Conservation (phyloP, 2,797 vertebrate genomes). For the Salarias fasciatus region DNA sequence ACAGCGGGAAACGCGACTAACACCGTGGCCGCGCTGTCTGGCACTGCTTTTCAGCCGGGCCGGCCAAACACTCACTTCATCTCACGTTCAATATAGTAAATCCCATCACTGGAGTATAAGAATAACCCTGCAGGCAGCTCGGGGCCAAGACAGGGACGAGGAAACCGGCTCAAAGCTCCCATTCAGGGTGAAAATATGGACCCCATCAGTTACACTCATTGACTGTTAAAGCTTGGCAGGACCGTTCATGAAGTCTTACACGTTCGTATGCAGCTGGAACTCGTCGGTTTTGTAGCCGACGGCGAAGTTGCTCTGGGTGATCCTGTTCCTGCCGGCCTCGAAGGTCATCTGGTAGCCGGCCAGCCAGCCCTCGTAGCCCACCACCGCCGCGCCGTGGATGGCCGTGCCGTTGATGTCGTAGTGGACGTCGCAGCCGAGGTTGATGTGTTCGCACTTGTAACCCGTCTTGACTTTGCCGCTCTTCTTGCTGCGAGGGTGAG, state of each 20-base stretch:
- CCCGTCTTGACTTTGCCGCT: constrained; percentile 93
- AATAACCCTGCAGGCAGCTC: constrained; percentile 59
- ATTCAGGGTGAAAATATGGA: too few relatives aligned
- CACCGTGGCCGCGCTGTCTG: constrained; percentile 17
- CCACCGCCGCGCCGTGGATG: constrained; percentile 88
- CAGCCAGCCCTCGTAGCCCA: constrained; percentile 96
- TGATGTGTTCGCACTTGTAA: constrained; percentile 94
- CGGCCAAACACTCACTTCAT: constrained; percentile 31
- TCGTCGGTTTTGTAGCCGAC: constrained; percentile 97
- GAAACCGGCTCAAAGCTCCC: too few relatives aligned
- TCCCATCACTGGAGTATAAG: constrained; percentile 70
- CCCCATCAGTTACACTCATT: too few relatives aligned
- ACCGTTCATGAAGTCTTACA: constrained; percentile 80
- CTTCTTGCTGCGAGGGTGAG: constrained; percentile 87
- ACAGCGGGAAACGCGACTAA: constrained; percentile 47
- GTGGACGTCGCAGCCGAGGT: constrained; percentile 94
- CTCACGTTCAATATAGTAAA: constrained; percentile 59
- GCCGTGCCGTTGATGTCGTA: constrained; percentile 96
- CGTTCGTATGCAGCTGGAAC: constrained; percentile 98
- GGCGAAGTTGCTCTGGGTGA: constrained; percentile 98
- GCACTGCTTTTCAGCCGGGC: constrained; percentile 24
- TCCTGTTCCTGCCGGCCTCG: constrained; percentile 91
- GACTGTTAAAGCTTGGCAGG: too few relatives aligned
- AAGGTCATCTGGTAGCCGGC: constrained; percentile 98
- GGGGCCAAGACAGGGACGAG: background rate